Conservation (phyloP, 2,797 vertebrate species). For the Epinephelus awoara region DNA sequence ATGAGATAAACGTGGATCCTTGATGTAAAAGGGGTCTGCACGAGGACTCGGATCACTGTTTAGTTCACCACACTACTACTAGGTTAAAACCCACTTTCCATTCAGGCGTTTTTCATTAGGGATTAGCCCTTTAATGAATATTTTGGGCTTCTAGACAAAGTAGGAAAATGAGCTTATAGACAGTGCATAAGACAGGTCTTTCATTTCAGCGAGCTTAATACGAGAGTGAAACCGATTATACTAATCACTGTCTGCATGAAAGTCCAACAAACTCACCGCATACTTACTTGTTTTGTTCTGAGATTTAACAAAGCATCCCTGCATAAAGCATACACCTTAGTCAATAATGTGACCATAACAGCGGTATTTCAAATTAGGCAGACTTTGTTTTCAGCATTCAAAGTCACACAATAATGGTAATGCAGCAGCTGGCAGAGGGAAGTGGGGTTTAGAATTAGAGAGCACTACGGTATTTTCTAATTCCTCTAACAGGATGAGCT, state of each 20-base stretch:
- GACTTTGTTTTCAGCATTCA: slow-evolving; percentile 12
- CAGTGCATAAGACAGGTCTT: slow-evolving; percentile 29
- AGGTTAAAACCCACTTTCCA: slow-evolving; percentile 30
- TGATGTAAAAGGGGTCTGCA: slow-evolving; percentile 7
- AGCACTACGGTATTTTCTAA: slow-evolving; percentile 11
- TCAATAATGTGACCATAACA: slow-evolving; percentile 5
- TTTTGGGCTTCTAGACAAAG: slow-evolving; percentile 16
- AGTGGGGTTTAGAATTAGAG: slow-evolving; percentile 10
- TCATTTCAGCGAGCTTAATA: slow-evolving; percentile 45
- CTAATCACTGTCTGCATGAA: slow-evolving; percentile 21
- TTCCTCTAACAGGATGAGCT: slow-evolving; percentile 45
- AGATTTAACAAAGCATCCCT: slow-evolving; percentile 11
- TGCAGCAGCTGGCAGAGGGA: slow-evolving; percentile 19
- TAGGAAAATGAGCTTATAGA: slow-evolving; percentile 51
- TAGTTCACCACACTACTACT: slow-evolving; percentile 7
- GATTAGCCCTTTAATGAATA: slow-evolving; percentile 37
- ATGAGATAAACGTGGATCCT: slow-evolving; percentile 8
- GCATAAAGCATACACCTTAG: not conserved
- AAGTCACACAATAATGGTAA: slow-evolving; percentile 6
- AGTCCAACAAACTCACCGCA: slow-evolving; percentile 15
- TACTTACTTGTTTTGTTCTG: not conserved
- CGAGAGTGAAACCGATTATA: slow-evolving; percentile 44
- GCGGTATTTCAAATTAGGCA: not conserved
- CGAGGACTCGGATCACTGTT: slow-evolving; percentile 33
- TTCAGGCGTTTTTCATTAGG: slow-evolving; percentile 19